A percentile compares a stretch with the other conserved stretches of the same genome.
These are phyloP conservation scores for Eumerus sabulonum DNA, from an alignment of 2,888 invertebrate species.

Conservation along the genomic window DNA sequence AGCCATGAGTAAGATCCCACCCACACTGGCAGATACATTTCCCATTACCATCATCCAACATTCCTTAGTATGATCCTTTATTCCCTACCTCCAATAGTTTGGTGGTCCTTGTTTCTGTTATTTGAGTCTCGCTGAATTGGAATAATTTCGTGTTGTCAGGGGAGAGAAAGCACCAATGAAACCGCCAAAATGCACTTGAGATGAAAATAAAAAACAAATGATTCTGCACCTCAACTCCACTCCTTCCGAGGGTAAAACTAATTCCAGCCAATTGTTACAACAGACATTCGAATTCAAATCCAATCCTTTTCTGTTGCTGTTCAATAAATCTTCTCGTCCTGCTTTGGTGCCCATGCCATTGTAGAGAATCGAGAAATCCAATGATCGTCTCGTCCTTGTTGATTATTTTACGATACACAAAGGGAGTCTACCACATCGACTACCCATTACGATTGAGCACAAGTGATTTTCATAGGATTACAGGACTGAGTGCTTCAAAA, in stretches of 20 bases:
- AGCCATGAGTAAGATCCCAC: conserved; percentile 27
- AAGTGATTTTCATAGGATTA: conserved; percentile 52
- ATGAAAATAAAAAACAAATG: no score
- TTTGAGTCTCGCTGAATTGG: conserved; percentile 33
- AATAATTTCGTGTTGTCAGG: conserved; percentile 60
- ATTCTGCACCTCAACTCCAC: background rate
- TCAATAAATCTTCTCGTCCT: conserved; percentile 12
- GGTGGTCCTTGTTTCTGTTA: background rate
- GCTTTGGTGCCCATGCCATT: conserved; percentile 43
- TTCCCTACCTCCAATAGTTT: conserved; percentile 30
- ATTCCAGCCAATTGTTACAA: conserved; percentile 53
- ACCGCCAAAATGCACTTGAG: no score
- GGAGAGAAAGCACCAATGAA: conserved; percentile 36
- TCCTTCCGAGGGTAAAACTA: conserved; percentile 15
- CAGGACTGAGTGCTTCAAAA: conserved; percentile 21
- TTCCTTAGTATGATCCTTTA: conserved; percentile 40
- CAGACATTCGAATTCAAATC: conserved; percentile 7
- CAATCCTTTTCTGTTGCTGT: conserved; percentile 24
- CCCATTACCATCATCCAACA: conserved; percentile 45
- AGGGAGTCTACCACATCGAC: conserved; percentile 34
- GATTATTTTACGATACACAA: conserved; percentile 46
- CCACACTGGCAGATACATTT: conserved; percentile 58
- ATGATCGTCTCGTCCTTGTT: conserved; percentile 41
- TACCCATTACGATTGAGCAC: conserved; percentile 40
- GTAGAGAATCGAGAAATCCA: conserved; percentile 57